Conservation (phyloP, 64 coral and sea anemone genomes). For the Stichodactyla helianthus region DNA sequence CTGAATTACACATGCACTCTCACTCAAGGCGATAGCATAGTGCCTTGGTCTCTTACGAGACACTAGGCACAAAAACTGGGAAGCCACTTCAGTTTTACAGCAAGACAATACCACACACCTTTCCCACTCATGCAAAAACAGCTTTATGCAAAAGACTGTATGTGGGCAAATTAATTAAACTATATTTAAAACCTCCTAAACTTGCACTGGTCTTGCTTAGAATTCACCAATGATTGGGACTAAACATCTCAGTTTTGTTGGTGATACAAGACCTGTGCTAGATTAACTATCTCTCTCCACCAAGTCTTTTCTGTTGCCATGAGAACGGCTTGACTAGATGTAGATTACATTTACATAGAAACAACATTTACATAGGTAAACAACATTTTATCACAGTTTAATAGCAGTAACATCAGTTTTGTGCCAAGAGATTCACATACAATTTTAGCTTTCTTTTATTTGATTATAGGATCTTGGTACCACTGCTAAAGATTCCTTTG, state of each 20-base stretch:
- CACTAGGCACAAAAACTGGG: too few relatives aligned
- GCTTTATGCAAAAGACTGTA: too few relatives aligned
- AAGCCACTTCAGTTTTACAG: too few relatives aligned
- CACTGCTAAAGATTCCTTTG: constrained; percentile 91
- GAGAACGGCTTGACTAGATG: constrained; percentile 37
- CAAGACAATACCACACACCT: too few relatives aligned
- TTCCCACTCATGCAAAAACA: too few relatives aligned
- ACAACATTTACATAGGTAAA: neutral
- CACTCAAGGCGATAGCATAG: too few relatives aligned
- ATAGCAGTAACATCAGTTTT: neutral
- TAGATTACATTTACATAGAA: neutral
- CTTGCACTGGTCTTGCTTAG: neutral
- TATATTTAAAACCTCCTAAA: neutral
- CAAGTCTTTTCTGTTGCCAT: constrained; percentile 28
- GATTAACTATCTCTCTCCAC: constrained; percentile 36
- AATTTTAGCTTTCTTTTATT: neutral
- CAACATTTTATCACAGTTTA: neutral
- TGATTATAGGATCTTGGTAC: constrained; percentile 70
- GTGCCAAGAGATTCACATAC: too few relatives aligned
- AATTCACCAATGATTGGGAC: neutral
- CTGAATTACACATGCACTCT: too few relatives aligned
- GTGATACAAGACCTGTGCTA: constrained; percentile 18
- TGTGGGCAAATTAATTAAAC: too few relatives aligned
- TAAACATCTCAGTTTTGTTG: constrained; percentile 4
- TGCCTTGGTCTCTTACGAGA: too few relatives aligned